Evolutionary conservation across 2,888 invertebrate genomes (phyloP), one percentile per base, ranked within the genome.

Genomic region (Phaedon cochleariae): DNA sequence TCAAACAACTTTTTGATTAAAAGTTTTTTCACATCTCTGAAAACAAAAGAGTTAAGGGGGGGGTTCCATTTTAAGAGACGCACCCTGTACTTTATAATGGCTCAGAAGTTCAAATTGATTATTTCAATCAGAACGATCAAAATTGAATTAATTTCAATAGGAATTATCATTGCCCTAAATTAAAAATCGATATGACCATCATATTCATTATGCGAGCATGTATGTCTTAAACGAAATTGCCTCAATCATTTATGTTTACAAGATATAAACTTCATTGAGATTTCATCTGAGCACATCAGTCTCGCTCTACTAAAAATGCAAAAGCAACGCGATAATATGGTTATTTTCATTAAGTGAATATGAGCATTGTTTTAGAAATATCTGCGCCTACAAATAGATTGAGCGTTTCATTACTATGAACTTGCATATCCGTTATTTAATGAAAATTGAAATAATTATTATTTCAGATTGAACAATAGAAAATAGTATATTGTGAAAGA

Each of bases 141-240:
- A 34, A 20, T 37, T 21, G 41, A 54, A 54, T 54, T 37, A 37
- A 20, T 54, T 54, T 54, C 2, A 12, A 34, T 37, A 7, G n/a
- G 37, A 21, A 37, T 54, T 37, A 22, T 54, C 4, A 54, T 54
- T 37, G 21, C 22, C 3, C 21, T n/a, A 3, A 37, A 54, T 54
- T 54, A 22, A 31, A 54, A 54, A 54, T 54, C 54, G n/a, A 54
- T 37, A 54, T 20, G 26, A 34, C 34, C 34, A 41, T 15, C 41
- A 41, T 6, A 4, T 41, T 26, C 4, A 5, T n/a, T 41, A 34
- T 10, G 10, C 31, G 10, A 34, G 31, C 9, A 2, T 9, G 31
- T 10, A n/a, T n/a, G 4, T 10, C 31, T 4, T 12, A 41, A 41
- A 41, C 41, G 12, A 41, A 41, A 10, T 7, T 15, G 15, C 12